A percentile compares a stretch with the other conserved stretches of the same genome.
Conservation (phyloP, 2,888 invertebrate species). For the Elysia crispata region DNA sequence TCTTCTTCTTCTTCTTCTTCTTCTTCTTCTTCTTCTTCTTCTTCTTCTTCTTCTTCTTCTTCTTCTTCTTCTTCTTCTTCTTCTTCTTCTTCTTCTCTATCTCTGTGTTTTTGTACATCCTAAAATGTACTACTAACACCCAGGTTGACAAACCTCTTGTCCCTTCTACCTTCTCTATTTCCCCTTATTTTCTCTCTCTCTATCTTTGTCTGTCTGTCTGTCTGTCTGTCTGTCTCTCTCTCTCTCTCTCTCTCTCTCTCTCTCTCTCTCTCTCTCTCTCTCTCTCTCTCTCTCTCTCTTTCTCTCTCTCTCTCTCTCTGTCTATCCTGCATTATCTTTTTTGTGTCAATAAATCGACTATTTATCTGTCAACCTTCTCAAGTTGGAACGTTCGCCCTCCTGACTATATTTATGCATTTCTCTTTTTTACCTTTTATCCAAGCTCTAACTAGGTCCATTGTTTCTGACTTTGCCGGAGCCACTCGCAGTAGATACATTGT, state of each 20-base stretch:
- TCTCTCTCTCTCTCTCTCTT: neutral
- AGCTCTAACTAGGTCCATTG: no score
- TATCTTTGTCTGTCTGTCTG: neutral
- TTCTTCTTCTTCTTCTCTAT: neutral
- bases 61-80: constrained; percentile 20
- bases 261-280: neutral
- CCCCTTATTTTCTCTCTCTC: neutral
- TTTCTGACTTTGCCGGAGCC: no score
- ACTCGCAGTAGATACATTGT: no score
- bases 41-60: neutral
- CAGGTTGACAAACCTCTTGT: neutral
- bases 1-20: neutral
- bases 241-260: neutral
- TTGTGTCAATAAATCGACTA: no score
- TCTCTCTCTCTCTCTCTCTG: constrained; percentile 6
- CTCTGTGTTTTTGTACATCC: neutral
- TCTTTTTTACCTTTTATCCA: no score
- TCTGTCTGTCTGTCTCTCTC: neutral
- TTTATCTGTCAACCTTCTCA: no score
- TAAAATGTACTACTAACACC: neutral
- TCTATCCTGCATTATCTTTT: no score
- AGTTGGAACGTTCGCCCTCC: no score
- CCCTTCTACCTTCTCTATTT: neutral
- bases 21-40: neutral
- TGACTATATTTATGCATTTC: no score